A percentile compares a stretch with the other conserved stretches of the same genome.
phyloP scores from a whole-genome alignment of 2,797 vertebrate species.

The Hirundo rustica region DNA sequence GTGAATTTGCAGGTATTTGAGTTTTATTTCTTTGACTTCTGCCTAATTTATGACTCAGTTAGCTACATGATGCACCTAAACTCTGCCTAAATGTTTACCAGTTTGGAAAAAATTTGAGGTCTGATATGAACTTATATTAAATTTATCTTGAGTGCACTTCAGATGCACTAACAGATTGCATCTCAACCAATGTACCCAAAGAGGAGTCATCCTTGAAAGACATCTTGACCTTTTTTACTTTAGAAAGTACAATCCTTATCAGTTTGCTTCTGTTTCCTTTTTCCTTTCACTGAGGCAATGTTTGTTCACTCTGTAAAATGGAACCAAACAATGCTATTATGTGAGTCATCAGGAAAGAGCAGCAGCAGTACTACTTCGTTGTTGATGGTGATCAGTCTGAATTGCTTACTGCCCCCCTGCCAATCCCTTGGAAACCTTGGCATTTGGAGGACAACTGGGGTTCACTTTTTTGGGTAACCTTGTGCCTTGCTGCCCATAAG shows the following conservation, averaged over 20 bases:
- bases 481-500: background rate
- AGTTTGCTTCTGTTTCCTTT: conserved; percentile 6
- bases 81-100: background rate
- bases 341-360: conserved; percentile 43
- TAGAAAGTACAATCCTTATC: background rate
- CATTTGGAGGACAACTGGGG: background rate
- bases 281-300: background rate
- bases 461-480: background rate
- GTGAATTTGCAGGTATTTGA: background rate
- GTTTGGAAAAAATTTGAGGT: background rate
- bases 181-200: background rate
- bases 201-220: background rate
- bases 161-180: background rate
- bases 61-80: background rate
- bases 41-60: background rate
- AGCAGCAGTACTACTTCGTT: background rate
- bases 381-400: background rate
- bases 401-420: background rate
- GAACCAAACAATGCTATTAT: conserved; percentile 5
- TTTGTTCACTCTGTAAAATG: background rate
- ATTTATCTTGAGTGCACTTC: background rate
- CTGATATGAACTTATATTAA: background rate
- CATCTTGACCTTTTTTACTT: background rate
- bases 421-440: background rate
- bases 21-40: background rate